Percentiles rank a stretch among this genome's conserved stretches.
phyloP scores from a whole-genome alignment of 2,113 vertebrate species.

The Megalops atlanticus region DNA sequence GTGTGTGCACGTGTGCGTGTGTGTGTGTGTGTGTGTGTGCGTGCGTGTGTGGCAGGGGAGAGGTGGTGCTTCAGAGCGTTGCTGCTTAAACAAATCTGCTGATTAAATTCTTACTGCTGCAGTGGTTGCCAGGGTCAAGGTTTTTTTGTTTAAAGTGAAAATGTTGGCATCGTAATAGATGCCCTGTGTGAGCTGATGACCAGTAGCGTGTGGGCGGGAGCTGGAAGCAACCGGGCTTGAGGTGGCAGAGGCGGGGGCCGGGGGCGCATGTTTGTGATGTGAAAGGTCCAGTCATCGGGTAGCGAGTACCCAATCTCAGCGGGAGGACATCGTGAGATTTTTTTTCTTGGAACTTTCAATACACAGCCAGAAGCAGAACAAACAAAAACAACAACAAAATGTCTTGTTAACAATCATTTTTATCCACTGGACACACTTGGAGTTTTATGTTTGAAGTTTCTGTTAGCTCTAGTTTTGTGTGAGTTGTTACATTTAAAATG shows the following conservation, averaged over 20 bases:
- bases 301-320: too few relatives aligned
- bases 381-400: too few relatives aligned
- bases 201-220: constrained; percentile 78
- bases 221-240: constrained; percentile 61
- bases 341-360: too few relatives aligned
- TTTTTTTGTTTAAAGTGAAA: constrained; percentile 56
- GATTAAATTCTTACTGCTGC: constrained; percentile 79
- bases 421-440: too few relatives aligned
- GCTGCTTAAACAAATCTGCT: constrained; percentile 76
- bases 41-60: neutral
- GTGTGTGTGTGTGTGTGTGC: neutral
- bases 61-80: constrained; percentile 55
- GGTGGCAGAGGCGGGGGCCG: constrained; percentile 63
- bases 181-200: constrained; percentile 70
- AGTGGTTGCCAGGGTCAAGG: constrained; percentile 78
- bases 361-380: too few relatives aligned
- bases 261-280: too few relatives aligned
- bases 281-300: too few relatives aligned
- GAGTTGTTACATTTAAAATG: too few relatives aligned
- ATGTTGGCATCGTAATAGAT: constrained; percentile 69
- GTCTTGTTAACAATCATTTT: too few relatives aligned
- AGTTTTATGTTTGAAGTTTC: too few relatives aligned
- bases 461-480: too few relatives aligned
- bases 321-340: too few relatives aligned
- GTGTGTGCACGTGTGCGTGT: neutral